phyloP scores from a whole-genome alignment of 2,113 vertebrate species.

The Oncorhynchus kisutch region DNA sequence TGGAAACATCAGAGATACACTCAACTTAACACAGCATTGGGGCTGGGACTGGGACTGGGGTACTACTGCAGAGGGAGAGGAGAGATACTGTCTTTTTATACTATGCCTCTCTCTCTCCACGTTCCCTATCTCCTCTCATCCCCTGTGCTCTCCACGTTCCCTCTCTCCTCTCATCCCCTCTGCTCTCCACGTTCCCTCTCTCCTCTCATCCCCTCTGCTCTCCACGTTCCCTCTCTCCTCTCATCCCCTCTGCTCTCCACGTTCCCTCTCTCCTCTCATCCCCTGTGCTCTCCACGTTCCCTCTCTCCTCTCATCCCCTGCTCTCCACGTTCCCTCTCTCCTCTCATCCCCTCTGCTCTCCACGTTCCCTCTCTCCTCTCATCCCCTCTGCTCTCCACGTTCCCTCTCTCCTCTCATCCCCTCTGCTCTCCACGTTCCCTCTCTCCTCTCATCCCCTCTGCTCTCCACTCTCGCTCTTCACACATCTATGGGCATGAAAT shows the following conservation, averaged over 20 bases:
- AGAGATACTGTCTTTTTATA: background rate
- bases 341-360: too few relatives aligned
- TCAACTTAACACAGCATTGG: conserved; percentile 50
- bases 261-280: too few relatives aligned
- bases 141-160: too few relatives aligned
- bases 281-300: too few relatives aligned
- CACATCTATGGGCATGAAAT: conserved; percentile 66
- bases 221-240: conserved; percentile 4
- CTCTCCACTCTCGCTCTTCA: conserved; percentile 29
- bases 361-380: too few relatives aligned
- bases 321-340: background rate
- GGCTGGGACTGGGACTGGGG: background rate
- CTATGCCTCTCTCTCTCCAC: background rate
- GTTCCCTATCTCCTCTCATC: background rate
- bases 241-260: conserved; percentile 4
- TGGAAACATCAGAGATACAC: conserved; percentile 63
- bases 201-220: background rate
- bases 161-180: too few relatives aligned
- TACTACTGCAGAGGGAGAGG: background rate
- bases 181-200: background rate
- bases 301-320: background rate
- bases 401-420: background rate
- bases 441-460: conserved; percentile 8
- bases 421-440: too few relatives aligned
- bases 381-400: too few relatives aligned